These are phyloP conservation scores for Liparis tanakae DNA, from an alignment of 2,797 vertebrate species.

Conservation along the genomic window DNA sequence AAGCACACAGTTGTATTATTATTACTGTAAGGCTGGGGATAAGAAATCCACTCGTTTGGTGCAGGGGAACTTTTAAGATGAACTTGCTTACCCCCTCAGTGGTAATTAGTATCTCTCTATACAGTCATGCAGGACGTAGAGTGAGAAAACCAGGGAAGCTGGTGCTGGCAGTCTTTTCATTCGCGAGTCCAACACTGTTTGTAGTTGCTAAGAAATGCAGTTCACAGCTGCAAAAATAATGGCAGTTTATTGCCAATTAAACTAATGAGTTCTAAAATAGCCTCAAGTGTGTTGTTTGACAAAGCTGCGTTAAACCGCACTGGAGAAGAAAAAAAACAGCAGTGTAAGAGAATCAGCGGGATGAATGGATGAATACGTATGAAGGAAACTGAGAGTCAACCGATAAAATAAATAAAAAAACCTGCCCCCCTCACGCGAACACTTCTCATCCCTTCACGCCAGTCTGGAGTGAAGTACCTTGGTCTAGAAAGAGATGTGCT, in stretches of 20 bases:
- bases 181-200: slow-evolving; percentile 61
- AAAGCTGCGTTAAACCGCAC: slow-evolving; percentile 65
- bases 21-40: slow-evolving; percentile 52
- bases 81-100: slow-evolving; percentile 61
- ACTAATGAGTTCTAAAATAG: slow-evolving; percentile 84
- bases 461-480: slow-evolving; percentile 45
- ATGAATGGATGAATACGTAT: slow-evolving; percentile 53
- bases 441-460: slow-evolving; percentile 10
- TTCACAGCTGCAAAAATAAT: slow-evolving; percentile 84
- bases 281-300: slow-evolving; percentile 79
- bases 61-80: slow-evolving; percentile 61
- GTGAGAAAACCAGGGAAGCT: slow-evolving; percentile 54
- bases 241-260: slow-evolving; percentile 86
- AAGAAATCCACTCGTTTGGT: slow-evolving; percentile 67
- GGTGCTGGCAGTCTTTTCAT: slow-evolving; percentile 66
- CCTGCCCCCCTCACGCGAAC: background rate
- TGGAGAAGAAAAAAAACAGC: slow-evolving; percentile 34
- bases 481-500: slow-evolving; percentile 59
- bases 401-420: slow-evolving; percentile 1
- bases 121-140: slow-evolving; percentile 43
- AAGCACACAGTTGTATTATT: slow-evolving; percentile 69
- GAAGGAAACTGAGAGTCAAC: slow-evolving; percentile 55
- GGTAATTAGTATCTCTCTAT: slow-evolving; percentile 72
- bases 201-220: slow-evolving; percentile 65
- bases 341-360: slow-evolving; percentile 42